These are phyloP conservation scores for Matsumurasca onukii DNA, from an alignment of 1,140 invertebrate genomes.

Conservation along the genomic window DNA sequence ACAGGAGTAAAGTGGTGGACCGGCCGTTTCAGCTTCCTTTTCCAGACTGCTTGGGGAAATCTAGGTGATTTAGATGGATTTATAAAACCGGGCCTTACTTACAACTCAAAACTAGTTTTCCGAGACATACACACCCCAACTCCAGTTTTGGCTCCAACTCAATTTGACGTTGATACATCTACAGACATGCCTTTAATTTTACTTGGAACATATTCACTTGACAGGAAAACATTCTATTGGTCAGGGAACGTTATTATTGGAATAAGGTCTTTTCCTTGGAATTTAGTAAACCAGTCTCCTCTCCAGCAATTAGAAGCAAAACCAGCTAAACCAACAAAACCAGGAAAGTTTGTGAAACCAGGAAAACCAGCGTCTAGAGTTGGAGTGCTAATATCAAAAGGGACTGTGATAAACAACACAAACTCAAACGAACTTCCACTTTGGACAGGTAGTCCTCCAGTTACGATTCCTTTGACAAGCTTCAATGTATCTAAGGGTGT, in stretches of 20 bases:
- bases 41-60: not conserved
- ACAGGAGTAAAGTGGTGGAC: slow-evolving; percentile 35
- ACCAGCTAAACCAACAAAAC: too few relatives aligned
- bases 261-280: not conserved
- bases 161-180: slow-evolving; percentile 14
- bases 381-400: not conserved
- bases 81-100: slow-evolving; percentile 19
- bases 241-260: slow-evolving; percentile 23
- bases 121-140: not conserved
- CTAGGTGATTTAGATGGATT: slow-evolving; percentile 15
- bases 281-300: not conserved
- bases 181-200: slow-evolving; percentile 17
- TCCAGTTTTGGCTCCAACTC: slow-evolving; percentile 14
- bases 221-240: slow-evolving; percentile 29
- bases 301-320: not conserved
- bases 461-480: not conserved
- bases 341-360: slow-evolving; percentile 8
- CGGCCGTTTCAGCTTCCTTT: slow-evolving; percentile 24
- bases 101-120: slow-evolving; percentile 28
- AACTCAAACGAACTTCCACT: not conserved
- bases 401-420: not conserved
- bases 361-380: not conserved
- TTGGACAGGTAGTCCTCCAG: not conserved
- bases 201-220: slow-evolving; percentile 21
- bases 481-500: not conserved